Conservation (phyloP, 2,888 invertebrate species). For the Drosophila maculinotata region DNA sequence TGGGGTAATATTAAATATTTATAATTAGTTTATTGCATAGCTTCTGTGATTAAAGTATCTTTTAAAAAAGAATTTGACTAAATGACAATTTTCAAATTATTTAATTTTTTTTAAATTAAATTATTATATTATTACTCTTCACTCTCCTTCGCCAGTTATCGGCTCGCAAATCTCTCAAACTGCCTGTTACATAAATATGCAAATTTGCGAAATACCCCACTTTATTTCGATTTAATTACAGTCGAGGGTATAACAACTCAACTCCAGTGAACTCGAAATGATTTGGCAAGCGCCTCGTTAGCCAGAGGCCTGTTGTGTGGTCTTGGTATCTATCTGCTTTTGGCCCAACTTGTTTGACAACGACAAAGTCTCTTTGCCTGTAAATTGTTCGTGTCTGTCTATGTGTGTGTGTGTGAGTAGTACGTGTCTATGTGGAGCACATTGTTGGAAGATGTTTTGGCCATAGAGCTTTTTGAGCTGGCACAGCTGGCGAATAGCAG, state of each 20-base stretch:
- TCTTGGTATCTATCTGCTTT: slow-evolving; percentile 32
- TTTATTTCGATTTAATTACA: background rate
- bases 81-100: background rate
- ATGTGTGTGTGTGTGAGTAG: slow-evolving; percentile 10
- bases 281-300: slow-evolving; percentile 51
- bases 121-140: too few species aligned
- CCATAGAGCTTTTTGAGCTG: slow-evolving; percentile 40
- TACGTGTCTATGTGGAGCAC: slow-evolving; percentile 52
- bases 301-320: slow-evolving; percentile 50
- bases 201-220: background rate
- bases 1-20: background rate
- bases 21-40: too few species aligned
- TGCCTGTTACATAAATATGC: too few species aligned
- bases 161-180: too few species aligned
- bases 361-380: slow-evolving; percentile 29
- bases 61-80: background rate
- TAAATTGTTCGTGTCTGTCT: slow-evolving; percentile 17
- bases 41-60: background rate
- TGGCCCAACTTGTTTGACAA: slow-evolving; percentile 55
- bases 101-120: background rate
- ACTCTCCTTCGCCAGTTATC: too few species aligned
- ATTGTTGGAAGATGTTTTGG: slow-evolving; percentile 46
- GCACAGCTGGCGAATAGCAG: slow-evolving; percentile 67
- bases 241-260: slow-evolving; percentile 27
- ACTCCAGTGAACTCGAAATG: slow-evolving; percentile 50